Evolutionary conservation across 2,797 vertebrate genomes (phyloP).

Genomic region (Malurus leucopterus): DNA sequence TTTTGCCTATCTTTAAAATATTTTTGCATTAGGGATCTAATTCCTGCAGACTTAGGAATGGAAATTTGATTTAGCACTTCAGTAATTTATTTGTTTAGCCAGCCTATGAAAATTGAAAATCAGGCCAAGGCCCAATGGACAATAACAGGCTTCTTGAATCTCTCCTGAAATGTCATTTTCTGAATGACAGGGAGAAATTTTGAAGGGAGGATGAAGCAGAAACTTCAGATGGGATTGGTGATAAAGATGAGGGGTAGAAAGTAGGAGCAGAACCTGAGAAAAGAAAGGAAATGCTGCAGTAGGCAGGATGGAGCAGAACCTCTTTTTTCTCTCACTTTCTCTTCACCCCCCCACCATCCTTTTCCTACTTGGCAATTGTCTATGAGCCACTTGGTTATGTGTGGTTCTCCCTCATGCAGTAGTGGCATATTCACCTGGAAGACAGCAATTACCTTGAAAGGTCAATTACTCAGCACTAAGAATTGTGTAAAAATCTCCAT

Average conservation of each 20-base stretch:
- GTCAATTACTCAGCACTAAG: background rate
- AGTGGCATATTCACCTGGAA: background rate
- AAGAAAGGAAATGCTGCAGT: background rate
- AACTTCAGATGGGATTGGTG: background rate
- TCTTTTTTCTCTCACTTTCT: fast-evolving
- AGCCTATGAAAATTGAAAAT: background rate
- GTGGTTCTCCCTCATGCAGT: background rate
- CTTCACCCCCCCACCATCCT: background rate
- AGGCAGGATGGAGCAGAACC: background rate
- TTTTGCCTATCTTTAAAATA: background rate
- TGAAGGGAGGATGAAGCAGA: background rate
- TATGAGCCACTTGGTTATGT: background rate
- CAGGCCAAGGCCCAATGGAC: background rate
- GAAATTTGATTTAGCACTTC: background rate
- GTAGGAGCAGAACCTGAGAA: background rate
- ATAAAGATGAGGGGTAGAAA: background rate
- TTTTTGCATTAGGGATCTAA: background rate
- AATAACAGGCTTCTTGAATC: background rate
- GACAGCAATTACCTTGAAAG: background rate
- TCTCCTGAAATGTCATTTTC: background rate
- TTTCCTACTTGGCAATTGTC: background rate
- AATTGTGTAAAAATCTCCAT: background rate
- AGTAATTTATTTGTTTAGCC: background rate
- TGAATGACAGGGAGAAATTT: background rate
- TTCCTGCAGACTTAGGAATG: background rate